A percentile compares a stretch with the other conserved stretches of the same genome.
These are phyloP conservation scores for Ascidia mentula DNA, from an alignment of 23 tunicate species.

Conservation along the genomic window DNA sequence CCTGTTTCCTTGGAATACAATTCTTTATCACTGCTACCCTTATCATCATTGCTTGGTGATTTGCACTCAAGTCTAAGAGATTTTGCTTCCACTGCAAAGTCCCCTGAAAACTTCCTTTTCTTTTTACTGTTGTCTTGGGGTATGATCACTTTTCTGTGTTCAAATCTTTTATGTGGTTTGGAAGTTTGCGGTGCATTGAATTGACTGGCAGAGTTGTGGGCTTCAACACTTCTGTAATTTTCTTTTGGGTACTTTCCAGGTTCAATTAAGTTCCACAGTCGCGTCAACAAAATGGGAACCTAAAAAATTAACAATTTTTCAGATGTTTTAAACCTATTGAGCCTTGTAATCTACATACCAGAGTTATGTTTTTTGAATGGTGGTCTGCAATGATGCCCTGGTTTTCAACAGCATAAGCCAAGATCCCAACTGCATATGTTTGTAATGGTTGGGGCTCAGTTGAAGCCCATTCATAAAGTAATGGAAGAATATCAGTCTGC, in stretches of 20 bases:
- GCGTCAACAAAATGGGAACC: conserved; percentile 60
- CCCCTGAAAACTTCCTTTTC: neutral
- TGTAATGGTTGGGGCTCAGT: conserved; percentile 51
- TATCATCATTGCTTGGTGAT: neutral
- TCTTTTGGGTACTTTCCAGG: conserved; percentile 46
- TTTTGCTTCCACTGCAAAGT: neutral
- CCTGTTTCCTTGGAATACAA: neutral
- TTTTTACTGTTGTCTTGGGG: neutral
- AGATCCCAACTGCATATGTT: conserved; percentile 66
- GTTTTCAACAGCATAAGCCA: conserved; percentile 35
- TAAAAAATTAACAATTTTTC: neutral
- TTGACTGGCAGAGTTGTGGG: neutral
- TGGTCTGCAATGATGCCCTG: conserved; percentile 32
- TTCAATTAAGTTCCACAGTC: conserved; percentile 72
- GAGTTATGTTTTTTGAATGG: neutral
- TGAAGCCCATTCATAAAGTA: conserved; percentile 44
- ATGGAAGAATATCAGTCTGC: conserved; percentile 29
- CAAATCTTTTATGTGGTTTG: neutral
- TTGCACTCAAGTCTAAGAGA: neutral
- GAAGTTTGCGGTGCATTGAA: neutral
- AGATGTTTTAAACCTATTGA: neutral
- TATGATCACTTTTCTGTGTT: neutral
- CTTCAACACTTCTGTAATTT: neutral
- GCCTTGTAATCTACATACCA: conserved; percentile 4
- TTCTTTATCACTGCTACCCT: neutral